phyloP scores from a whole-genome alignment of 92 coral and sea anemone species.

The Actinostola sp. region DNA sequence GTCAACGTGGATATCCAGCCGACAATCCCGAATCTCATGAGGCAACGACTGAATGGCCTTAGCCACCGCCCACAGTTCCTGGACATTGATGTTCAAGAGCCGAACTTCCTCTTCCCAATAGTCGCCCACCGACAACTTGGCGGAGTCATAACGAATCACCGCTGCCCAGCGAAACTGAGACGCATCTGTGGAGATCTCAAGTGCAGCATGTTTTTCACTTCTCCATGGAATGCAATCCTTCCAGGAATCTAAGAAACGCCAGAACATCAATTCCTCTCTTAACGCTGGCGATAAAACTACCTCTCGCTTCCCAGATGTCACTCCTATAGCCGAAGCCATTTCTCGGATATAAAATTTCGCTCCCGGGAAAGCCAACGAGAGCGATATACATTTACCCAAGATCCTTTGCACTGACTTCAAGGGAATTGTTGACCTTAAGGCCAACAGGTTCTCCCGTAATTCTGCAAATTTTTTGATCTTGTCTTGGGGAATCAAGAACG shows the following conservation, averaged over 20 bases:
- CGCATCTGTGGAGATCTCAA: constrained; percentile 33
- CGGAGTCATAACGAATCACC: constrained; percentile 24
- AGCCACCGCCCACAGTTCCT: constrained; percentile 45
- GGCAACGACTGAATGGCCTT: constrained; percentile 34
- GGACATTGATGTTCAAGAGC: constrained; percentile 32
- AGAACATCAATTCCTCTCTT: constrained; percentile 48
- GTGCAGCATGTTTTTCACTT: constrained; percentile 37
- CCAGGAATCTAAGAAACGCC: constrained; percentile 57
- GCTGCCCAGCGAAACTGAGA: constrained; percentile 54
- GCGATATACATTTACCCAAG: constrained; percentile 65
- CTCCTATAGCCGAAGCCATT: constrained; percentile 36
- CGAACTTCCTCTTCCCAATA: constrained; percentile 31
- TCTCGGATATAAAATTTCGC: constrained; percentile 43
- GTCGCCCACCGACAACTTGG: constrained; percentile 36
- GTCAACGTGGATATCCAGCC: neutral
- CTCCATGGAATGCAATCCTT: constrained; percentile 39
- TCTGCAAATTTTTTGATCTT: no score
- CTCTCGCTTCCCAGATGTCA: constrained; percentile 1
- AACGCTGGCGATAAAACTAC: constrained; percentile 25
- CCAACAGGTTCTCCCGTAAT: no score
- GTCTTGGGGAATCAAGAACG: no score
- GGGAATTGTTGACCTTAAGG: no score
- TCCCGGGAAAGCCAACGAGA: constrained; percentile 52
- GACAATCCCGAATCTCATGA: constrained; percentile 3
- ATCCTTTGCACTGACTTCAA: no score